Percentiles rank a stretch among this genome's conserved stretches.
phyloP scores from a whole-genome alignment of 2,797 vertebrate genomes.

The Urosaurus nigricauda region DNA sequence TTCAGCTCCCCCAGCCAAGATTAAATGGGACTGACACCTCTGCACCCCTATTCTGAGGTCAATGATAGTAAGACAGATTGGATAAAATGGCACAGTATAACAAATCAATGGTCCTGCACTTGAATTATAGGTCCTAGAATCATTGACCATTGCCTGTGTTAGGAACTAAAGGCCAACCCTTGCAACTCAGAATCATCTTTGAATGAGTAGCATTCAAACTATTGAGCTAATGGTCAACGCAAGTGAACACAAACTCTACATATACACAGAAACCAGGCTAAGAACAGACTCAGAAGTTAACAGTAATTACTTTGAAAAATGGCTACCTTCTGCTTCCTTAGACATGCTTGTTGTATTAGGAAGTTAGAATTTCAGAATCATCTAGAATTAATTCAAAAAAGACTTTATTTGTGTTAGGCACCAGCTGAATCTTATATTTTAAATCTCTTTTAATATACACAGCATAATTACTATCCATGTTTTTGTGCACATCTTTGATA shows the following conservation, averaged over 20 bases:
- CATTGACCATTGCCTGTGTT: no score
- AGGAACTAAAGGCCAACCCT: no score
- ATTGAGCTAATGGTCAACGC: background rate
- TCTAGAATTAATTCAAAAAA: slow-evolving; percentile 14
- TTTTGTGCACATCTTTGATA: background rate
- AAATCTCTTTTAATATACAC: background rate
- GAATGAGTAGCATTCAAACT: no score
- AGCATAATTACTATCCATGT: slow-evolving; percentile 4
- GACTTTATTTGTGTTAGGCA: background rate
- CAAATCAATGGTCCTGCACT: no score
- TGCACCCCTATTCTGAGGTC: no score
- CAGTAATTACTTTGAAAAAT: slow-evolving; percentile 23
- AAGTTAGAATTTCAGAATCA: slow-evolving; percentile 7
- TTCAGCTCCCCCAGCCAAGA: no score
- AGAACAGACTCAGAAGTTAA: background rate
- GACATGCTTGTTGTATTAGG: background rate
- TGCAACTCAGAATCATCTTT: no score
- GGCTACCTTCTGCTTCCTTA: background rate
- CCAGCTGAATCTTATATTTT: background rate
- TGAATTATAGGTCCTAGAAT: no score
- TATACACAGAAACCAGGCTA: background rate
- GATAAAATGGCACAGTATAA: no score
- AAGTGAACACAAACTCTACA: background rate
- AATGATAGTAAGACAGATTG: no score
- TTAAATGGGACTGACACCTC: no score